These are phyloP conservation scores for Petrolisthes manimaculis DNA, from an alignment of 2,888 invertebrate genomes.

Conservation along the genomic window DNA sequence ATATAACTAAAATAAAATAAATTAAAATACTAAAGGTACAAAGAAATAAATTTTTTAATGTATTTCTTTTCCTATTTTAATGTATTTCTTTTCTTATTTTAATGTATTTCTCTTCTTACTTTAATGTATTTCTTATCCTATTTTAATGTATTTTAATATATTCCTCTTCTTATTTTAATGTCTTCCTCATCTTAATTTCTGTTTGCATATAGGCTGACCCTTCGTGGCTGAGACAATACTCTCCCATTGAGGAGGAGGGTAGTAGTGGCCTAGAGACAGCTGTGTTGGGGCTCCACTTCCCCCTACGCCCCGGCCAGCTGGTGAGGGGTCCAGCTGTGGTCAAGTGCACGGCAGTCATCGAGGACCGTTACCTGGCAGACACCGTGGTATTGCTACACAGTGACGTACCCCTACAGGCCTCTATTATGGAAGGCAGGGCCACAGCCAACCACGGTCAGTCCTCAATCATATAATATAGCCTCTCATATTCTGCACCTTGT, in stretches of 20 bases:
- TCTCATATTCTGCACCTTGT: too few species aligned
- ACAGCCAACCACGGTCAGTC: constrained; percentile 9
- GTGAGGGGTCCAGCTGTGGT: constrained; percentile 13
- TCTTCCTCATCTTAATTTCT: too few species aligned
- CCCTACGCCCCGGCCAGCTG: constrained; percentile 22
- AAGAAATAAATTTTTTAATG: too few species aligned
- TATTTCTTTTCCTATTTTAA: too few species aligned
- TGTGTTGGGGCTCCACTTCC: constrained; percentile 24
- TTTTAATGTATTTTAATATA: too few species aligned
- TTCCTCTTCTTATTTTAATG: too few species aligned
- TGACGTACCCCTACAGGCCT: constrained; percentile 34
- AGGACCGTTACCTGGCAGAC: constrained; percentile 16
- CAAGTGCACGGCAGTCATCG: constrained; percentile 43
- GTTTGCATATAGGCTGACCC: constrained; percentile 13
- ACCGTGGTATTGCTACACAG: background rate
- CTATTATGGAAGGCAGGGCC: constrained; percentile 40
- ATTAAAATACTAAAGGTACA: too few species aligned
- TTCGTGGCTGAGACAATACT: constrained; percentile 13
- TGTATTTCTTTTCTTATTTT: too few species aligned
- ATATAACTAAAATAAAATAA: too few species aligned
- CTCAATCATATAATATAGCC: too few species aligned
- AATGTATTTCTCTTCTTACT: too few species aligned
- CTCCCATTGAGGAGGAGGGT: background rate
- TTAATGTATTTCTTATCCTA: too few species aligned
- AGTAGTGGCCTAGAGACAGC: constrained; percentile 30